Base-by-base conservation (phyloP, 2,888 invertebrate genomes). In the Amphiduros pacificus region DNA sequence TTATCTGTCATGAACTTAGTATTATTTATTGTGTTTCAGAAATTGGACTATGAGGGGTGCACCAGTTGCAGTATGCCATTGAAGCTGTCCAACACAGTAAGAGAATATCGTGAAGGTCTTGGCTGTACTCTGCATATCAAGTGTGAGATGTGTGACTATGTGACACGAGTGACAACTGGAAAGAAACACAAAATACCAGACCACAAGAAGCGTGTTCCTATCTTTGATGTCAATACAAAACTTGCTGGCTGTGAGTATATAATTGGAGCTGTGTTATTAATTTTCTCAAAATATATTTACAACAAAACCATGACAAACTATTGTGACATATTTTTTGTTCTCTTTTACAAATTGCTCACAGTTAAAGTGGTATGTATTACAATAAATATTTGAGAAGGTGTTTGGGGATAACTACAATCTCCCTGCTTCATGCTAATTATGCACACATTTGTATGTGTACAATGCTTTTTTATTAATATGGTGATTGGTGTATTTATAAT, bases 161-260 rank as follows among this genome's bases (percentile, higher is more conserved):
- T 53, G 11, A 53, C 28, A 11, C 17, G 31, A 9, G 53, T 53
- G 17, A n/a, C 53, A 32, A 53, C 53, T 27, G 53, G 53, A 28
- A 53, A 29, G 32, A 14, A 32, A 6, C 53, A 53, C n/a, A 29
- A 32, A 20, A 28, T 29, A 17, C 14, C 3, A 3, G n/a, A 24
- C 14, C n/a, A 32, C 20, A 31, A 4, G 28, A 53, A 53, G 27
- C 4, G 3, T 4, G n/a, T 28, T 22, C 53, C 29, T n/a, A 53
- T 53, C 17, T 53, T 5, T 53, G 53, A 53, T 53, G 20, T 53
- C 4, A 53, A 53, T 20, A 53, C 53, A 9, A 53, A 53, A 53
- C 3, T 32, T 6, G 53, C 53, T 31, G 53, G 31, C 28, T 22
- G 53, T 53, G 31, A 32, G 28, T 53, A 29, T n/a, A 9, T 9